Base-by-base conservation (phyloP, 2,888 invertebrate genomes). In the Orchesella flavescens region DNA sequence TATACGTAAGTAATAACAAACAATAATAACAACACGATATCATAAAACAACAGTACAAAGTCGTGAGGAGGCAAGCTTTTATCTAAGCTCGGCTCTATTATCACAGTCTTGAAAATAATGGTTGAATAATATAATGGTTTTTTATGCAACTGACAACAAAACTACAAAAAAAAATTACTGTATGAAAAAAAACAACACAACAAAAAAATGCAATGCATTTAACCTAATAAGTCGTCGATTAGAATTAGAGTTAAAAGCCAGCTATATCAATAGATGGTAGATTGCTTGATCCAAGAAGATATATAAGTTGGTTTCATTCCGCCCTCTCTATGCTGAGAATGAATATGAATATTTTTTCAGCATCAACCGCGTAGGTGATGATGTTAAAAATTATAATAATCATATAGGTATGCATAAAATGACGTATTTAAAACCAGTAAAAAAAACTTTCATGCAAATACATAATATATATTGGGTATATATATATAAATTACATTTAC, bases 91-190 rank as follows among this genome's bases (percentile, higher is more conserved):
- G 83, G 84, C 86, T 86, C 85, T 83, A 82, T 74, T 86, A 86
- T 86, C 86, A 86, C 86, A 86, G 86, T 86, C 86, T 86, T 86
- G 75, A 83, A 79, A 85, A 79, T 75, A 86, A 83, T 85, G 84
- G 83, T 84, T 86, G 83, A 71, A 82, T 81, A 80, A 68, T 63
- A 74, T 24, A 74, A 63, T 63, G 74, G 63, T 63, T 74, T 73
- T 44, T 17, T 24, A 19, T 9, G 7, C 7, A 34, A 34, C 34
- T 34, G 34, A 57, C 43, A 71, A 23, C 34, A 71, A n/a, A n/a
- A n/a, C n/a, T n/a, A 68, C 68, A 17, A 68, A n/a, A 69, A 68
- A 69, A 71, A 68, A 75, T 72, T 82, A 71, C 71, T 75, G 24
- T 63, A 78, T 53, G 65, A 79, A 75, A 80, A 84, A 65, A 19